Conservation (phyloP, 2,888 invertebrate genomes). For the Stegophylla sp. region DNA sequence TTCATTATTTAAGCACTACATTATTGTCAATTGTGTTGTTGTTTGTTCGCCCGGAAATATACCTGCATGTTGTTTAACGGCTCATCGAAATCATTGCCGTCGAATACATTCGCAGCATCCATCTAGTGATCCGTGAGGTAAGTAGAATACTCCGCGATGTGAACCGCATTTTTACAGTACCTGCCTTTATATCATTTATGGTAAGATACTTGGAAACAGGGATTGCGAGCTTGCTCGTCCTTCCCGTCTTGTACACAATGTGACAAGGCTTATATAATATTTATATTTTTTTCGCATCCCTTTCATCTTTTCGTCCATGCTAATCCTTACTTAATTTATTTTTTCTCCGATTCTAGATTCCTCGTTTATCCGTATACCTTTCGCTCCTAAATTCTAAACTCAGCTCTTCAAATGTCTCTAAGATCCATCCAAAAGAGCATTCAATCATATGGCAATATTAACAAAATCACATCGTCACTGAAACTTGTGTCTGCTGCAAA, state of each 20-base stretch:
- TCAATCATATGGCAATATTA: constrained; percentile 59
- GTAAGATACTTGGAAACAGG: not conserved
- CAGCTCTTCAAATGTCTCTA: constrained; percentile 25
- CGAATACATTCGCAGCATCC: not conserved
- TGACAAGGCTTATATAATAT: too few species aligned
- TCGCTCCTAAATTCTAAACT: not conserved
- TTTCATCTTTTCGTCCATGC: not conserved
- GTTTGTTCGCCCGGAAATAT: not conserved
- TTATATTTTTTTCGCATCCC: too few species aligned
- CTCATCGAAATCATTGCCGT: not conserved
- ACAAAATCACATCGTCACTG: constrained; percentile 61
- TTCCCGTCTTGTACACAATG: too few species aligned
- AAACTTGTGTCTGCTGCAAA: constrained; percentile 60
- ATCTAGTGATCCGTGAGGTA: not conserved
- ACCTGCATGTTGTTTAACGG: not conserved
- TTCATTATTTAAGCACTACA: too few species aligned
- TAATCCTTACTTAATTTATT: not conserved
- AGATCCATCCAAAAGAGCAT: constrained; percentile 59
- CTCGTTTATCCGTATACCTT: not conserved
- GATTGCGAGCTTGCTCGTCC: not conserved
- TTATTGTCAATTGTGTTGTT: not conserved
- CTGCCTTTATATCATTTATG: too few species aligned
- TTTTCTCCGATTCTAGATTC: constrained; percentile 14
- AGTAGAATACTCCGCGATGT: not conserved
- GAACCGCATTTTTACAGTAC: not conserved